Evolutionary conservation across 2,797 vertebrate genomes (phyloP).

Genomic region (Tapirus indicus): DNA sequence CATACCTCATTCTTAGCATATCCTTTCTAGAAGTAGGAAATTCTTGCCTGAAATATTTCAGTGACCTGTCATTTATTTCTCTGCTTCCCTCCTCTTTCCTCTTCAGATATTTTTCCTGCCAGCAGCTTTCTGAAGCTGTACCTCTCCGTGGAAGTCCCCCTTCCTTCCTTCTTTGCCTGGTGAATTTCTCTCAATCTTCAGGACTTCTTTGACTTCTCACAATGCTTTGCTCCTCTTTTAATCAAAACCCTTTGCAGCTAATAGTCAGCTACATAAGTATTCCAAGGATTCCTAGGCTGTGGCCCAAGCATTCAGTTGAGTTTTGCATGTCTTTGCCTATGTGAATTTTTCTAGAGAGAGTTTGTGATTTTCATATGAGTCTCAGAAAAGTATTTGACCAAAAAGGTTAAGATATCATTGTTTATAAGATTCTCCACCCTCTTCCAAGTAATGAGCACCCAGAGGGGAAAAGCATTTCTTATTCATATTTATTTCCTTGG

Average conservation of each 20-base stretch:
- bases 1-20: background rate
- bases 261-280: background rate
- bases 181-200: background rate
- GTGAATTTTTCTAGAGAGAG: background rate
- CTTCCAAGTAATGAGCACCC: background rate
- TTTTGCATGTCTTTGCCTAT: background rate
- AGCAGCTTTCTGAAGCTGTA: background rate
- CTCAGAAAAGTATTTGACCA: background rate
- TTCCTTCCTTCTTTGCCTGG: background rate
- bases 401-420: background rate
- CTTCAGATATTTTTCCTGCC: background rate
- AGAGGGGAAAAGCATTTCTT: background rate
- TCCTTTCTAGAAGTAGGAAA: conserved; percentile 3
- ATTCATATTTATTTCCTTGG: background rate
- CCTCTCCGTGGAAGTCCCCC: background rate
- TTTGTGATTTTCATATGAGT: background rate
- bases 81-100: background rate
- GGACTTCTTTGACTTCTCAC: background rate
- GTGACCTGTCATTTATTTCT: background rate
- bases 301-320: background rate
- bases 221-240: background rate
- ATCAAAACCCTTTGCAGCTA: background rate
- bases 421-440: background rate
- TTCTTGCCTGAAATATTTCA: background rate
- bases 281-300: background rate